Percentiles rank a stretch among this genome's conserved stretches.
Evolutionary conservation across 1,140 invertebrate species (phyloP).

Genomic region (Apolygus lucorum): DNA sequence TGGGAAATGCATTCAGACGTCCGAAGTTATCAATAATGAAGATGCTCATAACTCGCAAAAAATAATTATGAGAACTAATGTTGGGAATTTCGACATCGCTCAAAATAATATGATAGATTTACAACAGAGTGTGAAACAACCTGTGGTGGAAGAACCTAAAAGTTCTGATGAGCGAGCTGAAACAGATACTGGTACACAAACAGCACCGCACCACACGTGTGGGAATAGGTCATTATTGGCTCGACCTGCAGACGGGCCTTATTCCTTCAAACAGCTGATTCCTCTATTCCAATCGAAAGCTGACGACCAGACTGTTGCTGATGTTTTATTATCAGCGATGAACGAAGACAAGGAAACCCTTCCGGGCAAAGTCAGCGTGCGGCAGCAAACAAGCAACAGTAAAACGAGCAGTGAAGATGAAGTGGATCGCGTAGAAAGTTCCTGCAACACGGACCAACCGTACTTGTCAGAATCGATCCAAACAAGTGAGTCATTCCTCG

Average conservation of each 20-base stretch:
- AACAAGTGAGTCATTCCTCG: constrained; percentile 3
- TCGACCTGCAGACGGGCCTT: not conserved
- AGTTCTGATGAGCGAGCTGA: not conserved
- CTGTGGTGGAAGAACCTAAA: not conserved
- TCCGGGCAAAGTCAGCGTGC: not conserved
- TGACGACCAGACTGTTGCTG: constrained; percentile 20
- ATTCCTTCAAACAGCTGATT: constrained; percentile 14
- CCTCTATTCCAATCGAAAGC: constrained; percentile 15
- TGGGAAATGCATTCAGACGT: constrained; percentile 8
- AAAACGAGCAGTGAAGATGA: not conserved
- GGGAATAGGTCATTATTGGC: not conserved
- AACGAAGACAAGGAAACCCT: constrained; percentile 1
- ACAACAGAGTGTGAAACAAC: not conserved
- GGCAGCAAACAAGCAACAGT: not conserved
- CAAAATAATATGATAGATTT: not conserved
- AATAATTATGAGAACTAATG: constrained; percentile 16
- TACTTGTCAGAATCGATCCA: constrained; percentile 14
- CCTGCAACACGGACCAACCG: constrained; percentile 17
- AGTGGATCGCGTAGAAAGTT: not conserved
- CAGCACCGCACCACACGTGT: not conserved
- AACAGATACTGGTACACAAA: not conserved
- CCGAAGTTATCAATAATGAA: constrained; percentile 16
- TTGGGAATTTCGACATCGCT: constrained; percentile 6
- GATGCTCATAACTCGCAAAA: constrained; percentile 12
- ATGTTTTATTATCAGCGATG: constrained; percentile 20